Base-by-base conservation (phyloP, 2,888 invertebrate genomes). In the Drosophila gaucha region DNA sequence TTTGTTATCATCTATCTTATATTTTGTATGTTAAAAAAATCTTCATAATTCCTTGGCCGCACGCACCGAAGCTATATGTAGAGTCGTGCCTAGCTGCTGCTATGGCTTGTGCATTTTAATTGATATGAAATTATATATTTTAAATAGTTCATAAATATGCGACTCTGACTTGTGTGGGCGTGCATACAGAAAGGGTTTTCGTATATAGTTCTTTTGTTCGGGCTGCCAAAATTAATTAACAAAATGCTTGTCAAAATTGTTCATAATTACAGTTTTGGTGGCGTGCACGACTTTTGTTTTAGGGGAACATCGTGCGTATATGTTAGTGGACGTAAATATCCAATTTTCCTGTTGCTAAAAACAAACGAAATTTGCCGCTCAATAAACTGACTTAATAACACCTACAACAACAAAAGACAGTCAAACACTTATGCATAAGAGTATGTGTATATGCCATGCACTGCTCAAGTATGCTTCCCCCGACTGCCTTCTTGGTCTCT, bases 141-240 rank as follows among this genome's bases (percentile, higher is more conserved):
- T 55, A 33, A 68, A 68, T 68, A 63, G 43, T 47, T 38, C 43
- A 59, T 67, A 52, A 54, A 51, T 56, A 56, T 49, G 12, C 30
- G 20, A 41, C 5, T 38, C 14, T 18, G 33, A 28, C n/a, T 54
- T 50, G 58, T 39, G 49, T 24, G 35, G 78, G 70, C 74, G 74
- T 67, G 44, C 47, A 49, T 43, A 30, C 14, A 14, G 66, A 79
- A 79, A 68, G 72, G 76, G 30, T 46, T 46, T 28, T 46, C 9
- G 4, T n/a, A 30, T 30, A 9, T 30, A 2, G 3, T 30, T 30
- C 10, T 30, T 28, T 30, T 30, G 10, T 30, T 30, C 4, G 26
- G 55, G 60, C 43, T 68, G 78, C 65, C 62, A 73, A 85, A 85
- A 88, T 85, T 88, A 88, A 88, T 85, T 88, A 86, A 80, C 75